Evolutionary conservation across 2,888 invertebrate species (phyloP), one percentile per base, ranked within the genome.

Genomic region (Empis stercorea): DNA sequence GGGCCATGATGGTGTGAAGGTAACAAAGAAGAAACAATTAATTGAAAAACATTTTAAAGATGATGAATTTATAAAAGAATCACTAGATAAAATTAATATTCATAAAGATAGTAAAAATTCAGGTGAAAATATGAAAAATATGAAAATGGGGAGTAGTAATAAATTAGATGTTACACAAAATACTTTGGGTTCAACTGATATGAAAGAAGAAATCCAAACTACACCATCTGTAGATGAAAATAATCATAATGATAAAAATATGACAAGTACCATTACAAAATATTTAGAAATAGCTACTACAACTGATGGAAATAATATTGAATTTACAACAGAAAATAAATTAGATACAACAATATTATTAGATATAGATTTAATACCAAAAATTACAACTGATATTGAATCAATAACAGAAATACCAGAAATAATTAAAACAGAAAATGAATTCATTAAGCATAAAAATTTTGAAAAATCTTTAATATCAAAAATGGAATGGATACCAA

Each of bases 1-100:
- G 13, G 68, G 67, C 4, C 68, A 66, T 53, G 68, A 68, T 54
- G 67, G 68, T n/a, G 54, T 60, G 11, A 68, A 68, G 54, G 50
- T 56, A 37, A 67, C 65, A 34, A 62, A 57, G 45, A 68, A 67
- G 53, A 68, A 68, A 48, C 66, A 68, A 55, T 54, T 65, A 48
- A 53, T 60, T 30, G 62, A 64, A 49, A 63, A 63, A 45, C 61
- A 63, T 48, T 65, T 56, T 51, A 50, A 56, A 15, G 49, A 52
- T 41, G 48, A 52, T 13, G 34, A 34, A 5, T 27, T 27, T 9
- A 9, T 27, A 27, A 27, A 27, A 27, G 6, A 27, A 27, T 27
- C 23, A 27, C 7, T 27, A 9, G 7, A 4, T 6, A 27, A 27
- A 27, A 7, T 9, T 4, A 27, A 27, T 2, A 27, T 27, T 27